Base-by-base conservation (phyloP, 1,140 invertebrate genomes). In the Nymphalis io region DNA sequence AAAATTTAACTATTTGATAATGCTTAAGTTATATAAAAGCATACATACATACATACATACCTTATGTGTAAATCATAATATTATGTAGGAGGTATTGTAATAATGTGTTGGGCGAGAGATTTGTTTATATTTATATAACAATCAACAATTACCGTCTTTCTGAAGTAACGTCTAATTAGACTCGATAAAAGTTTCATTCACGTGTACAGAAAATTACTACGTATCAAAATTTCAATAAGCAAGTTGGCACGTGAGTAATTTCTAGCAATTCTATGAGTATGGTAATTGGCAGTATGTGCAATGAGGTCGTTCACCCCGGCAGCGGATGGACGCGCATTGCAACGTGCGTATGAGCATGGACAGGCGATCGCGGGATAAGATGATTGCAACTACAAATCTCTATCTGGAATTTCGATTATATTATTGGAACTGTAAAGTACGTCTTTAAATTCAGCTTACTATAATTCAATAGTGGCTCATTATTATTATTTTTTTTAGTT, bases 271-370 rank as follows among this genome's bases (percentile, higher is more conserved):
- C 55, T 81, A 75, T 61, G 57, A 44, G 40, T 61, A 65, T 71
- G 63, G 69, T 71, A 57, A 61, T 71, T 63, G 68, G 68, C 68
- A 63, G 61, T 73, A 70, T 75, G 73, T 72, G 73, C 68, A 57
- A 58, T 51, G 57, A 62, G 85, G 80, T 79, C 85, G 70, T 78
- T 82, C 62, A 88, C 84, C 87, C 81, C 85, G 83, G 83, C 76
- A 80, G 79, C 80, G 81, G 76, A 77, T 81, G 79, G 74, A 68
- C 71, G 66, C 61, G 67, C 48, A 75, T 65, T 74, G 78, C 75
- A 74, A 72, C 70, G 80, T 76, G 81, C 82, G 81, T 81, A 78
- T 60, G 77, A 78, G 76, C 76, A 82, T 78, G 66, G 73, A 76
- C 78, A 75, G 76, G 60, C 77, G 80, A 87, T 87, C 75, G 80